These are phyloP conservation scores for Yponomeuta evonymella DNA, from an alignment of 2,888 invertebrate species.

Conservation along the genomic window DNA sequence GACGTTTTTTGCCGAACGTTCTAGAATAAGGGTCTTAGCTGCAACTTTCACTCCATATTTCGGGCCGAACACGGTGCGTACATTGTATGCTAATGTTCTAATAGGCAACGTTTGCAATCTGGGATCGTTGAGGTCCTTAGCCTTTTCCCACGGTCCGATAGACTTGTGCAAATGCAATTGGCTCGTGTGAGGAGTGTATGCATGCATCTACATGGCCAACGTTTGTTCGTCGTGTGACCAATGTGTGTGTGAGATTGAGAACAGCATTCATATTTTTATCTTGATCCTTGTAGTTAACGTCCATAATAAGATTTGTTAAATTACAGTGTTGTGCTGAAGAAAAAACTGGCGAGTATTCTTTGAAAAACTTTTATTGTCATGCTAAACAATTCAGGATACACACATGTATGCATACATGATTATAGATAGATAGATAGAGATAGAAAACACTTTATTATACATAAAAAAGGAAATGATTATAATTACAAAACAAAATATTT, in stretches of 20 bases:
- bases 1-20: neutral
- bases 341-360: neutral
- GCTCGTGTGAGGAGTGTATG: constrained; percentile 15
- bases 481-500: neutral
- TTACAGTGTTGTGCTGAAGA: neutral
- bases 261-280: constrained; percentile 11
- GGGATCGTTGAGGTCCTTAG: constrained; percentile 27
- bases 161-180: constrained; percentile 20
- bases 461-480: neutral
- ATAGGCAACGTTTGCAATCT: constrained; percentile 33
- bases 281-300: neutral
- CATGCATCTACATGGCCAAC: constrained; percentile 14
- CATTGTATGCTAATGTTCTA: constrained; percentile 49
- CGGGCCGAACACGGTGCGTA: constrained; percentile 34
- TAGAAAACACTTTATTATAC: too few species aligned
- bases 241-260: constrained; percentile 9
- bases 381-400: neutral
- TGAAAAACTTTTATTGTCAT: neutral
- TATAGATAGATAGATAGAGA: too few species aligned
- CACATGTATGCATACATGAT: neutral
- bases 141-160: constrained; percentile 44
- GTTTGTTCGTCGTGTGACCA: constrained; percentile 12
- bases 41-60: constrained; percentile 53
- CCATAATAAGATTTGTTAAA: constrained; percentile 1
- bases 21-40: constrained; percentile 14